phyloP scores from a whole-genome alignment of 1,140 invertebrate species.

The Diploscapter pachys region DNA sequence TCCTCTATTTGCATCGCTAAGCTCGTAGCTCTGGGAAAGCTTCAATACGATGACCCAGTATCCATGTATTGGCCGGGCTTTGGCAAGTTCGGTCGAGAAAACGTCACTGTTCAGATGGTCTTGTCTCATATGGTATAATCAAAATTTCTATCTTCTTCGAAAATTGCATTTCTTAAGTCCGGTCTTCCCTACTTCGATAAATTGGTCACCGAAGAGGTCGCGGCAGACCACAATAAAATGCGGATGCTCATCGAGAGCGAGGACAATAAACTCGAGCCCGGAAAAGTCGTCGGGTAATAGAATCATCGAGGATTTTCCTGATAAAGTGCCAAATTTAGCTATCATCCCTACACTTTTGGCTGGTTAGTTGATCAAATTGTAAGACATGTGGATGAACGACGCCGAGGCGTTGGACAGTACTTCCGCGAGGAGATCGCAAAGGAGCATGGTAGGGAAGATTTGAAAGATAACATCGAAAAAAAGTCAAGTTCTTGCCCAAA shows the following conservation, averaged over 20 bases:
- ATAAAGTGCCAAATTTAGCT: constrained; percentile 17
- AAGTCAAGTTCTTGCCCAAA: background rate
- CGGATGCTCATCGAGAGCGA: constrained; percentile 42
- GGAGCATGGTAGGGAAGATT: constrained; percentile 32
- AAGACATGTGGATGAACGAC: constrained; percentile 36
- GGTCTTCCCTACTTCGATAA: constrained; percentile 42
- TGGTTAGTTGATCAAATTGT: constrained; percentile 51
- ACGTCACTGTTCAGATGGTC: constrained; percentile 60
- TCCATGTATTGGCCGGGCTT: constrained; percentile 62
- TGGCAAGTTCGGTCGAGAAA: constrained; percentile 59
- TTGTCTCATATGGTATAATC: constrained; percentile 59
- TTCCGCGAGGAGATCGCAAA: constrained; percentile 44
- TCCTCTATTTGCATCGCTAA: constrained; percentile 54
- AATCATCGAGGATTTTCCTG: background rate
- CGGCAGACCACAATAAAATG: constrained; percentile 36
- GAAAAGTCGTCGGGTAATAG: constrained; percentile 27
- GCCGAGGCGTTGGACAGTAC: constrained; percentile 45
- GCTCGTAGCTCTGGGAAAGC: constrained; percentile 55
- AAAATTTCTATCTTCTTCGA: background rate
- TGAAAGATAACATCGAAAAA: background rate
- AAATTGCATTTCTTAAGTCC: constrained; percentile 18
- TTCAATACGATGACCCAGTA: constrained; percentile 55
- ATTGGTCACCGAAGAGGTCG: constrained; percentile 37
- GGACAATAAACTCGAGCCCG: constrained; percentile 43
- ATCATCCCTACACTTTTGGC: constrained; percentile 49